These are phyloP conservation scores for Meiosimyza platycephala DNA, from an alignment of 2,888 invertebrate genomes.

Conservation along the genomic window DNA sequence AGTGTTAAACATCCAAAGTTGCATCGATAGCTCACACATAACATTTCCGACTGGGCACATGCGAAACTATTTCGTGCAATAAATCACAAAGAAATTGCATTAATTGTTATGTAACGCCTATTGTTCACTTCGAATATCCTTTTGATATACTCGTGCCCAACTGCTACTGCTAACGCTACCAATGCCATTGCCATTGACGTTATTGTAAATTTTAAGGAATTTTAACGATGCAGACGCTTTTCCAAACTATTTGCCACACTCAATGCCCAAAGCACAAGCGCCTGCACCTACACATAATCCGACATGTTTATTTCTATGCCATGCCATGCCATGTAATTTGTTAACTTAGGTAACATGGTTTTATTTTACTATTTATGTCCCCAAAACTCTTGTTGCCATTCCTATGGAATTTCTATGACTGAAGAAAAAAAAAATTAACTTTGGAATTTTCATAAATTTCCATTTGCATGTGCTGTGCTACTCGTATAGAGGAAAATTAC, in stretches of 20 bases:
- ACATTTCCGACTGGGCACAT: no score
- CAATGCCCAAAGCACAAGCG: slow-evolving; percentile 44
- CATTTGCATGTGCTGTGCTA: slow-evolving; percentile 43
- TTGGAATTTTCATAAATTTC: slow-evolving; percentile 55
- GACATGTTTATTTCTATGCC: slow-evolving; percentile 23
- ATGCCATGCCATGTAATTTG: neutral
- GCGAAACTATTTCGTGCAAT: slow-evolving; percentile 32
- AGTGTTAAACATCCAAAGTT: no score
- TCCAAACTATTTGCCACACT: slow-evolving; percentile 50
- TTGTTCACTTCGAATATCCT: slow-evolving; percentile 40
- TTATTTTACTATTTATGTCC: neutral
- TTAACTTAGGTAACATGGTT: neutral
- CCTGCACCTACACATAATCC: slow-evolving; percentile 25
- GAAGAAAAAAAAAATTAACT: slow-evolving; percentile 18
- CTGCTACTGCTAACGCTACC: neutral
- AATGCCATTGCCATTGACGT: neutral
- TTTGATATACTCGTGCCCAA: slow-evolving; percentile 46
- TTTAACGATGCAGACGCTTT: slow-evolving; percentile 63
- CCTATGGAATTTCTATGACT: slow-evolving; percentile 18
- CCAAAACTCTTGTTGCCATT: neutral
- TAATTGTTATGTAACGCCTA: slow-evolving; percentile 60
- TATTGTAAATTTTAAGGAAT: slow-evolving; percentile 54
- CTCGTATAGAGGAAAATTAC: no score
- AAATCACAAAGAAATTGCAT: slow-evolving; percentile 50
- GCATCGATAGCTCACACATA: no score